Percentiles rank a stretch among this genome's conserved stretches.
These are phyloP conservation scores for Cyprinodon diabolis DNA, from an alignment of 2,797 vertebrate genomes.

Conservation along the genomic window DNA sequence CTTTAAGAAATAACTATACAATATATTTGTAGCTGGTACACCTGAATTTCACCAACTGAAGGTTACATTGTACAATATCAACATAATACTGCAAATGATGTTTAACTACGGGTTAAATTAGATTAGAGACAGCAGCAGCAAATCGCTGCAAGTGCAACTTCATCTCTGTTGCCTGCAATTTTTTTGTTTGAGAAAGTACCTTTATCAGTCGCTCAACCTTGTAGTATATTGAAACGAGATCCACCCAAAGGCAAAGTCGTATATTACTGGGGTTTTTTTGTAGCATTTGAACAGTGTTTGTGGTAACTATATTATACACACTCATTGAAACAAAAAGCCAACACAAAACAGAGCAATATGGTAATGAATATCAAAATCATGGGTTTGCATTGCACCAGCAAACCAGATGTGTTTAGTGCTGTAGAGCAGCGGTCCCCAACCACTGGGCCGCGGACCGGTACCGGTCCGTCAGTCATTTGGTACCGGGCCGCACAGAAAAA, in stretches of 20 bases:
- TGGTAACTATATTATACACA: conserved; percentile 24
- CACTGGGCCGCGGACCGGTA: too few species aligned
- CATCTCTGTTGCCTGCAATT: conserved; percentile 52
- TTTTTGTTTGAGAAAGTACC: conserved; percentile 52
- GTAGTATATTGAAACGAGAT: conserved; percentile 37
- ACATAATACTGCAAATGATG: conserved; percentile 37
- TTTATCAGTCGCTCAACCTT: conserved; percentile 54
- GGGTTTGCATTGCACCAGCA: conserved; percentile 17
- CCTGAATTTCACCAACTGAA: too few species aligned
- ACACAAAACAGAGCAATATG: conserved; percentile 18
- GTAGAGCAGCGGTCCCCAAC: too few species aligned
- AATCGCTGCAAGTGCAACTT: conserved; percentile 40
- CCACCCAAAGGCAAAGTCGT: conserved; percentile 38
- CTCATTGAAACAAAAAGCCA: conserved; percentile 28
- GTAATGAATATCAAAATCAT: conserved; percentile 26
- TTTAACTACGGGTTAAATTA: conserved; percentile 54
- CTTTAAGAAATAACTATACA: too few species aligned
- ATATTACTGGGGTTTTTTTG: conserved; percentile 38
- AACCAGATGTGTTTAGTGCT: conserved; percentile 14
- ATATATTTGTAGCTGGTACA: too few species aligned
- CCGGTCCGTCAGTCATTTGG: too few species aligned
- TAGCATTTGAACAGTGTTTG: conserved; percentile 36
- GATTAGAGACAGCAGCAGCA: conserved; percentile 44
- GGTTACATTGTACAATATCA: too few species aligned
- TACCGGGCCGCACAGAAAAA: too few species aligned